Conservation (phyloP, 2,797 vertebrate species). For the Potorous gilbertii region DNA sequence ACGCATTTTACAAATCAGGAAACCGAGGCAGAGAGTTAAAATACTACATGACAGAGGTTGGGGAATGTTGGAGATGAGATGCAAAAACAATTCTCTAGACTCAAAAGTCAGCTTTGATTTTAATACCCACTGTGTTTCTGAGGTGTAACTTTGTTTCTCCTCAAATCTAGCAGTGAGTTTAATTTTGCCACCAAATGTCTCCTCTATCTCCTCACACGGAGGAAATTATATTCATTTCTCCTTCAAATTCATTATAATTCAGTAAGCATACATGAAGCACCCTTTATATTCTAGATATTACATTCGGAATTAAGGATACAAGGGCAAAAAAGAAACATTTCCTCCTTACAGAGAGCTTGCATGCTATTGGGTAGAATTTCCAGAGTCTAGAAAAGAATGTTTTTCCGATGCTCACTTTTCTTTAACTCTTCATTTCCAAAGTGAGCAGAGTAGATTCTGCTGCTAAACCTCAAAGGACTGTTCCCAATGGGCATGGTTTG, state of each 20-base stretch:
- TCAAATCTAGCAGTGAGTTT: background rate
- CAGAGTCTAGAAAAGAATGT: background rate
- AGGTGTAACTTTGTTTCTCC: background rate
- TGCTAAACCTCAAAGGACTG: background rate
- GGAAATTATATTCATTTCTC: background rate
- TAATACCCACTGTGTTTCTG: background rate
- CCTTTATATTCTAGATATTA: background rate
- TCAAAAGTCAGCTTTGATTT: background rate
- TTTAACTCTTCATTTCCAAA: background rate
- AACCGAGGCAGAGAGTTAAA: background rate
- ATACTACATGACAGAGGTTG: background rate
- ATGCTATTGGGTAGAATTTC: background rate
- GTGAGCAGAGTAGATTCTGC: background rate
- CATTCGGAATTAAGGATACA: background rate
- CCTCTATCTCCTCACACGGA: background rate
- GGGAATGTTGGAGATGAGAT: background rate
- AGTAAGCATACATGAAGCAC: background rate
- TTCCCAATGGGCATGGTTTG: background rate
- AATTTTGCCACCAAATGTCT: background rate
- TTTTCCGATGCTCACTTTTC: background rate
- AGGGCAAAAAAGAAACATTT: background rate
- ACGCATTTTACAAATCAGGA: background rate
- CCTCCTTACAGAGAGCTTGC: background rate
- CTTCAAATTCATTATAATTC: background rate
- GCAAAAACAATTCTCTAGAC: background rate